Conservation (phyloP, 2,888 invertebrate species). For the Cataglyphis rosenhaueri region DNA sequence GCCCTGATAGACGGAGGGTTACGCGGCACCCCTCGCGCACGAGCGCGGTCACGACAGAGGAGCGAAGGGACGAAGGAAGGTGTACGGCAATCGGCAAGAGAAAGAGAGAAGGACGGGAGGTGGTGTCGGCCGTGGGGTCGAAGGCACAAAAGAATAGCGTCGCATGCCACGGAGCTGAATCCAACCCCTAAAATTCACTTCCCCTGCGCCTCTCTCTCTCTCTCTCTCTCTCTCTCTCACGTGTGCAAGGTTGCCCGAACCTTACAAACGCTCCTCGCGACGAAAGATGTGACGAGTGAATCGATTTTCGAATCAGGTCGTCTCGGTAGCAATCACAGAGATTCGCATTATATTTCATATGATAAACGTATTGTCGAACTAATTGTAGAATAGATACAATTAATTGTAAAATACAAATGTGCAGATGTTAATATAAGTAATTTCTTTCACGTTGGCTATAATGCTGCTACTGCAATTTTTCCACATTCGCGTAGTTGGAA, state of each 20-base stretch:
- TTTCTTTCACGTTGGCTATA: not conserved
- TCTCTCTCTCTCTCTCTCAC: slow-evolving; percentile 54
- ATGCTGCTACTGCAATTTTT: not conserved
- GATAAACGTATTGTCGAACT: not conserved
- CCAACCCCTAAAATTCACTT: slow-evolving; percentile 81
- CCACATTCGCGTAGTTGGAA: not conserved
- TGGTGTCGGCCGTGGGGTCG: slow-evolving; percentile 78
- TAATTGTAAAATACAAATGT: not conserved
- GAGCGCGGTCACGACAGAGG: slow-evolving; percentile 72
- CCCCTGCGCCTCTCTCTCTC: slow-evolving; percentile 67
- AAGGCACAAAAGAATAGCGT: slow-evolving; percentile 84
- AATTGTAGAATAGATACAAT: too few relatives aligned
- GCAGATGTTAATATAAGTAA: not conserved
- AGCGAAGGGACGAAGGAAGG: slow-evolving; percentile 60
- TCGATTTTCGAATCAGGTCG: slow-evolving; percentile 35
- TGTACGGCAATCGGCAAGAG: slow-evolving; percentile 50
- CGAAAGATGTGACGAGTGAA: slow-evolving; percentile 44
- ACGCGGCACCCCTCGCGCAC: slow-evolving; percentile 80
- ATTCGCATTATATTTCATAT: not conserved
- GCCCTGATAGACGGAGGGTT: slow-evolving; percentile 78
- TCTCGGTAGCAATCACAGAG: not conserved
- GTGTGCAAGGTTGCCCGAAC: slow-evolving; percentile 80
- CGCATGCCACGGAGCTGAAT: slow-evolving; percentile 81
- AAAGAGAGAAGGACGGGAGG: slow-evolving; percentile 42
- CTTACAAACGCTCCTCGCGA: slow-evolving; percentile 55